A percentile compares a stretch with the other conserved stretches of the same genome.
These are phyloP conservation scores for Vombatus ursinus DNA, from an alignment of 2,113 vertebrate species.

Conservation along the genomic window DNA sequence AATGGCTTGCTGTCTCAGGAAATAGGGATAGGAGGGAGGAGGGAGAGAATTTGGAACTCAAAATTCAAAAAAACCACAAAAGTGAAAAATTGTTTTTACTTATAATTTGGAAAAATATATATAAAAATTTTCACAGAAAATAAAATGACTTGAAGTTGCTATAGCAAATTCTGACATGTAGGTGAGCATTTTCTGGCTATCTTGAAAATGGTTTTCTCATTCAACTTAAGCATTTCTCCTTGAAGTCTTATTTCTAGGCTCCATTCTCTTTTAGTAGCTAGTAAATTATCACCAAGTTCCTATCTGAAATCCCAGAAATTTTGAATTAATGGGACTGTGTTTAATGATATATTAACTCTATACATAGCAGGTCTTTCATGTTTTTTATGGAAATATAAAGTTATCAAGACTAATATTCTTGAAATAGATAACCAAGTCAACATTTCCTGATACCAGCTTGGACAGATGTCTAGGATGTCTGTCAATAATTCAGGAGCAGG, in stretches of 20 bases:
- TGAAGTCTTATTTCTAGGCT: not conserved
- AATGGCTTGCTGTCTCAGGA: not conserved
- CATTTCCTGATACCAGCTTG: not conserved
- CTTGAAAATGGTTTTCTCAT: not conserved
- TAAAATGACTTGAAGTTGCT: not conserved
- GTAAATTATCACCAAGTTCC: not conserved
- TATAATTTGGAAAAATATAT: not conserved
- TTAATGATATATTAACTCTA: not conserved
- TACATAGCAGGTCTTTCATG: not conserved
- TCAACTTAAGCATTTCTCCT: constrained; percentile 15
- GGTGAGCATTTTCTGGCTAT: not conserved
- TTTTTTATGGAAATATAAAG: not conserved
- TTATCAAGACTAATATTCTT: not conserved
- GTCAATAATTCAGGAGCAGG: not conserved
- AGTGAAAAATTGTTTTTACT: not conserved
- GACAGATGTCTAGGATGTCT: not conserved
- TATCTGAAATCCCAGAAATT: not conserved
- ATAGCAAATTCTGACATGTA: not conserved
- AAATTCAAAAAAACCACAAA: not conserved
- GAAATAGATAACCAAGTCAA: not conserved
- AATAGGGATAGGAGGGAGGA: not conserved
- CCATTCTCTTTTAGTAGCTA: not conserved
- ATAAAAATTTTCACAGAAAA: not conserved
- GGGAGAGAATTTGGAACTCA: not conserved
- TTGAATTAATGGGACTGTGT: not conserved